phyloP scores from a whole-genome alignment of 2,113 vertebrate species.

The Gasterosteus nipponicus region DNA sequence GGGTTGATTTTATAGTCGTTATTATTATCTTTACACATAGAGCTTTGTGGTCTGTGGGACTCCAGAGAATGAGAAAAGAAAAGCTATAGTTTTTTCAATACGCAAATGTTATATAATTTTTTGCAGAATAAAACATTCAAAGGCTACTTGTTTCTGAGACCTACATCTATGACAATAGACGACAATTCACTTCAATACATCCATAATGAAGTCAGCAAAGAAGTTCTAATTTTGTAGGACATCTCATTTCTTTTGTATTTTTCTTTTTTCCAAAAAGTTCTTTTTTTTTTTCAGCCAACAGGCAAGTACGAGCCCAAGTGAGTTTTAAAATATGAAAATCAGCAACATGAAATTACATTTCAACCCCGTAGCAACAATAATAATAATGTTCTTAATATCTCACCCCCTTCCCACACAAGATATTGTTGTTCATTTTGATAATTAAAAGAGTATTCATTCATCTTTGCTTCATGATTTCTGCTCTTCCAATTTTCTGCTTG shows the following conservation, averaged over 20 bases:
- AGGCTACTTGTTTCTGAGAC: neutral
- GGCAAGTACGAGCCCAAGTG: neutral
- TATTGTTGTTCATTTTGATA: constrained; percentile 61
- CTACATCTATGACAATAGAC: neutral
- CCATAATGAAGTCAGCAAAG: constrained; percentile 12
- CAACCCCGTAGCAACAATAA: constrained; percentile 29
- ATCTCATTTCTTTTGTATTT: neutral
- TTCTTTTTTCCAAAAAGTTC: neutral
- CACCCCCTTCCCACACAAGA: constrained; percentile 32
- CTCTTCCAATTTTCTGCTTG: constrained; percentile 76
- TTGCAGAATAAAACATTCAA: neutral
- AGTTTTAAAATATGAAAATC: constrained; percentile 7
- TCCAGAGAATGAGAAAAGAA: neutral
- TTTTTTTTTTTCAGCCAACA: constrained; percentile 5
- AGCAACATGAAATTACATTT: constrained; percentile 9
- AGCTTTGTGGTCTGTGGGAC: neutral
- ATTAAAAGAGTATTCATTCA: constrained; percentile 68
- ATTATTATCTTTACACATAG: neutral
- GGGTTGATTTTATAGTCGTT: neutral
- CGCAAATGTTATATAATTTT: neutral
- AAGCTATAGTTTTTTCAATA: neutral
- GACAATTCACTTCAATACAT: neutral
- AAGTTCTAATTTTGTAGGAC: neutral
- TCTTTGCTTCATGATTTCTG: constrained; percentile 70
- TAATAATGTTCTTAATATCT: constrained; percentile 12